Conservation (phyloP, 2,113 vertebrate species). For the Chascanopsetta lugubris region DNA sequence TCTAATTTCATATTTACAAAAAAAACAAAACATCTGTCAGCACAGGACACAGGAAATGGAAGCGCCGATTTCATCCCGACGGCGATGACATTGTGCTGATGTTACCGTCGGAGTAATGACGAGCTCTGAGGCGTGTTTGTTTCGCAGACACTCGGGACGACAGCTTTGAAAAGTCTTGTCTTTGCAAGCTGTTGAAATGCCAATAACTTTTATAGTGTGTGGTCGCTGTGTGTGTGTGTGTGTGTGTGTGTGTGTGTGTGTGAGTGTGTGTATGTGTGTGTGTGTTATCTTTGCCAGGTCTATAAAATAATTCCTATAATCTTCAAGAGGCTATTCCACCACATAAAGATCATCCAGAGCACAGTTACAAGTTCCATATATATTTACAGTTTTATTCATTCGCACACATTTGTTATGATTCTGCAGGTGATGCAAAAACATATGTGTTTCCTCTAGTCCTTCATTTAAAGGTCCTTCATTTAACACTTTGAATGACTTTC, state of each 20-base stretch:
- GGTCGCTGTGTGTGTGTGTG: no score
- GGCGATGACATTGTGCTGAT: conserved; percentile 65
- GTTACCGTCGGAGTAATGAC: conserved; percentile 68
- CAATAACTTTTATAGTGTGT: conserved; percentile 55
- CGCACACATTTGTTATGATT: background rate
- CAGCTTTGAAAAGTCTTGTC: conserved; percentile 56
- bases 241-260: no score
- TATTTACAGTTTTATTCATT: background rate
- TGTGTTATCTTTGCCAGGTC: conserved; percentile 39
- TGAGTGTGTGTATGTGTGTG: no score
- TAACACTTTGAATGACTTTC: no score
- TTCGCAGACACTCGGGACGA: conserved; percentile 64
- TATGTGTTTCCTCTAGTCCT: no score
- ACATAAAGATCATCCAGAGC: conserved; percentile 46
- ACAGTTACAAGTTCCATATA: conserved; percentile 25
- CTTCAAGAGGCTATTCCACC: conserved; percentile 38
- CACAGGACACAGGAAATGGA: conserved; percentile 52
- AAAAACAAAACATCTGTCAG: conserved; percentile 72
- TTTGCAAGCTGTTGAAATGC: conserved; percentile 67
- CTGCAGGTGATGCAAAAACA: no score
- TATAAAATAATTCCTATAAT: conserved; percentile 48
- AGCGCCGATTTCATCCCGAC: conserved; percentile 56
- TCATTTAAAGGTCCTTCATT: no score
- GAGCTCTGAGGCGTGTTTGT: conserved; percentile 69
- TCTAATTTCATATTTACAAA: conserved; percentile 56